A percentile compares a stretch with the other conserved stretches of the same genome.
Conservation (phyloP, 2,797 vertebrate species). For the Chelmon rostratus region DNA sequence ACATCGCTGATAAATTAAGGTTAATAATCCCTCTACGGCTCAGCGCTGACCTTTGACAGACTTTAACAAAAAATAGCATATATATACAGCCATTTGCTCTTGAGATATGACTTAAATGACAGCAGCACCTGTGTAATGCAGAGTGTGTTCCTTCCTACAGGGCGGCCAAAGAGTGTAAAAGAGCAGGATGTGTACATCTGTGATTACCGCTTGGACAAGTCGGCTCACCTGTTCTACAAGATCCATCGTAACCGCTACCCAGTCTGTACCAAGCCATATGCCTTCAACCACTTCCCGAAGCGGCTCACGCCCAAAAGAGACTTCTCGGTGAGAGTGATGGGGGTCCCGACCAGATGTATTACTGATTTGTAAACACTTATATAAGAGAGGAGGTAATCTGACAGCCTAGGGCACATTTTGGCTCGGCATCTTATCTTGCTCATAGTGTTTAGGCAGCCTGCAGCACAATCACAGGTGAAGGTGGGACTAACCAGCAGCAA, state of each 20-base stretch:
- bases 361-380: conserved; percentile 50
- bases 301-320: conserved; percentile 95
- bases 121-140: conserved; percentile 5
- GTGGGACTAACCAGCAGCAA: conserved; percentile 14
- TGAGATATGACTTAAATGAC: not conserved
- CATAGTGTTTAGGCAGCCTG: not conserved
- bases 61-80: not conserved
- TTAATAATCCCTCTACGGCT: not conserved
- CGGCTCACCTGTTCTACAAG: conserved; percentile 99
- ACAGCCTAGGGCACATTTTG: conserved; percentile 19
- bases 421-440: not conserved
- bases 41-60: not conserved
- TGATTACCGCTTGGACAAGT: conserved; percentile 98
- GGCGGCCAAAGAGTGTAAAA: conserved; percentile 95
- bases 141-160: conserved; percentile 74
- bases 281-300: conserved; percentile 99
- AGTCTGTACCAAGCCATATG: conserved; percentile 97
- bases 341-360: conserved; percentile 21
- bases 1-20: not conserved
- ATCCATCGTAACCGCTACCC: conserved; percentile 98
- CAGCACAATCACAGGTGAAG: conserved; percentile 11
- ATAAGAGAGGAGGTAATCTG: conserved; percentile 43
- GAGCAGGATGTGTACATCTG: conserved; percentile 99
- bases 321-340: conserved; percentile 90
- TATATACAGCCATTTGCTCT: not conserved